A percentile compares a stretch with the other conserved stretches of the same genome.
phyloP scores from a whole-genome alignment of 2,797 vertebrate species.

The Natrix natrix region DNA sequence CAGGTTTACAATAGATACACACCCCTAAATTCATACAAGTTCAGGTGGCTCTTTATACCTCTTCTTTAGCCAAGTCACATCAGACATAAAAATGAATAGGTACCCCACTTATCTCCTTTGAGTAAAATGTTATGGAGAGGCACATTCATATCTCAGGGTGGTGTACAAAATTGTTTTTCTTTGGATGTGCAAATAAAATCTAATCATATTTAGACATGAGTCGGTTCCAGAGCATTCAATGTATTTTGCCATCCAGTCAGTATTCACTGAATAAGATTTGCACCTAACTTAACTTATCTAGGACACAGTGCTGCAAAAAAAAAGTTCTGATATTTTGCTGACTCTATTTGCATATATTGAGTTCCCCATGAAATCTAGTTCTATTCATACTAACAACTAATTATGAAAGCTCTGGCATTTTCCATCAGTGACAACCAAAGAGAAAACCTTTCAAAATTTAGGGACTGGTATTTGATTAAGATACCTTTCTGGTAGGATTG shows the following conservation, averaged over 20 bases:
- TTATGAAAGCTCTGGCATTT: neutral
- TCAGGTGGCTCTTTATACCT: neutral
- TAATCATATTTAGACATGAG: neutral
- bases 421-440: neutral
- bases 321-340: neutral
- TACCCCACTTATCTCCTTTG: neutral
- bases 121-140: neutral
- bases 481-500: neutral
- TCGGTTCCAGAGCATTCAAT: neutral
- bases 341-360: neutral
- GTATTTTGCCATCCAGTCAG: neutral
- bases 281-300: neutral
- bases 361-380: neutral
- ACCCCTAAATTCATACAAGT: neutral
- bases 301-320: neutral
- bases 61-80: neutral
- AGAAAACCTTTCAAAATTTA: neutral
- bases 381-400: neutral
- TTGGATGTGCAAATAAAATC: neutral
- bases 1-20: neutral
- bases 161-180: neutral
- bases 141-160: neutral
- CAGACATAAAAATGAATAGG: neutral
- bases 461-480: neutral
- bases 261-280: neutral